phyloP scores from a whole-genome alignment of 1,140 invertebrate genomes.

The Anthonomus grandis region DNA sequence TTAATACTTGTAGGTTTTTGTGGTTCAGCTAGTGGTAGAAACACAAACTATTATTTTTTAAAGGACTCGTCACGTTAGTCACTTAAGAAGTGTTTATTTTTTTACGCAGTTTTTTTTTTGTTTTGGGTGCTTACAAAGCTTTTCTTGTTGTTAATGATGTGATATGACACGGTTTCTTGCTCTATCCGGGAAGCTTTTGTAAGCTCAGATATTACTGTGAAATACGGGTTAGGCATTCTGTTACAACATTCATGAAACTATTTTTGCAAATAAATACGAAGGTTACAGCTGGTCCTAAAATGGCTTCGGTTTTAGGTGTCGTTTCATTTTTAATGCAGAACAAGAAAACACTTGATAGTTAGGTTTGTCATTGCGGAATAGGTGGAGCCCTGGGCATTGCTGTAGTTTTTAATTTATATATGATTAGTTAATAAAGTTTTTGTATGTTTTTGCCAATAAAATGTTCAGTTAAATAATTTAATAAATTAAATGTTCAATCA shows the following conservation, averaged over 20 bases:
- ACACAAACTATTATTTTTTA: slow-evolving; percentile 31
- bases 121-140: neutral
- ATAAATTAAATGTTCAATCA: too few species aligned
- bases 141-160: neutral
- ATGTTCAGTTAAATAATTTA: too few species aligned
- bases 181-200: neutral
- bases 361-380: too few species aligned
- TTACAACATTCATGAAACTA: neutral
- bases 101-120: neutral
- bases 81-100: slow-evolving; percentile 7
- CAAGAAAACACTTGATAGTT: too few species aligned
- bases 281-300: too few species aligned
- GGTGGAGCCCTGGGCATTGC: too few species aligned
- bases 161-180: neutral
- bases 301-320: too few species aligned
- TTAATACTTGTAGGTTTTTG: slow-evolving; percentile 47
- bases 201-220: neutral
- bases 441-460: too few species aligned
- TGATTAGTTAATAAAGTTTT: too few species aligned
- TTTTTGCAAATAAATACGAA: neutral
- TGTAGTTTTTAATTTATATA: too few species aligned
- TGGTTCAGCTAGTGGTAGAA: slow-evolving; percentile 45
- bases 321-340: too few species aligned
- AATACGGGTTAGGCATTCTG: neutral
- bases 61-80: slow-evolving; percentile 17